phyloP scores from a whole-genome alignment of 2,113 vertebrate species.

The Lathamus discolor region DNA sequence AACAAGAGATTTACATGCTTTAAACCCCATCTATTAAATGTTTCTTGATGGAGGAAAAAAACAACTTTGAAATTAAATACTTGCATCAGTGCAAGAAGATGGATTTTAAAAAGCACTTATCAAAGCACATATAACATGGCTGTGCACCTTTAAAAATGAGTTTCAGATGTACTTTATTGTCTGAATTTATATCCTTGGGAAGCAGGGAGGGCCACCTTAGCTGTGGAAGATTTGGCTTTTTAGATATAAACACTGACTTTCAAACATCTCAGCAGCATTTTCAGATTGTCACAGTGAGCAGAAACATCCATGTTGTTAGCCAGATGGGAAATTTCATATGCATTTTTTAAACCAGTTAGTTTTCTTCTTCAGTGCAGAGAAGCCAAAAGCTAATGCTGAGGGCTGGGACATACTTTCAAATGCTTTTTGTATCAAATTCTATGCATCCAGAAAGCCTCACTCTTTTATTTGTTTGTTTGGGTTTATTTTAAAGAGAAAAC shows the following conservation, averaged over 20 bases:
- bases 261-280: slow-evolving; percentile 44
- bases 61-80: slow-evolving; percentile 20
- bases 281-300: slow-evolving; percentile 37
- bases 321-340: slow-evolving; percentile 43
- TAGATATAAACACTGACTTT: slow-evolving; percentile 38
- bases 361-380: slow-evolving; percentile 7
- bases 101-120: background rate
- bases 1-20: background rate
- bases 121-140: background rate
- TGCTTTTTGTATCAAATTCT: background rate
- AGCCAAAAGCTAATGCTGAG: slow-evolving; percentile 36
- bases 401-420: background rate
- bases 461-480: background rate
- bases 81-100: background rate
- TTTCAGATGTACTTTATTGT: slow-evolving; percentile 30
- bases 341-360: slow-evolving; percentile 15
- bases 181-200: slow-evolving; percentile 22
- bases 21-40: slow-evolving; percentile 35
- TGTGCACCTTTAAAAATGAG: slow-evolving; percentile 17
- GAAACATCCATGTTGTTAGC: slow-evolving; percentile 26
- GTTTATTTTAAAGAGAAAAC: background rate
- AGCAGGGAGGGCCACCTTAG: slow-evolving; percentile 3
- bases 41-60: background rate
- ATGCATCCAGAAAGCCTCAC: background rate
- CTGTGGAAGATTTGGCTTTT: slow-evolving; percentile 17